Percentiles rank a stretch among this genome's conserved stretches.
phyloP scores from a whole-genome alignment of 2,888 invertebrate species.

The Eupithecia abbreviata region DNA sequence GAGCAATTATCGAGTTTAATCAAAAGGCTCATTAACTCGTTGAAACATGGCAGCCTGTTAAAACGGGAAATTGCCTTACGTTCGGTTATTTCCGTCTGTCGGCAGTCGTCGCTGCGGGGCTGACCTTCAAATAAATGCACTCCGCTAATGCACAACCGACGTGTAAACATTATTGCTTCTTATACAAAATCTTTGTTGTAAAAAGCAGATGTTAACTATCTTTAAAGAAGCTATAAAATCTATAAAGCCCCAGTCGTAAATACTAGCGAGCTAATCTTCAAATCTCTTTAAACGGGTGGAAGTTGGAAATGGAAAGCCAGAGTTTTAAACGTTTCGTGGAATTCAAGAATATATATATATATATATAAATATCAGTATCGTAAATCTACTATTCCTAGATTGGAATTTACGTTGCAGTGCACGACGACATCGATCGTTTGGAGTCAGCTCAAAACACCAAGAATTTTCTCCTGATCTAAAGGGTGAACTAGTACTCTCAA shows the following conservation, averaged over 20 bases:
- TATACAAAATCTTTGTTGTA: slow-evolving; percentile 21
- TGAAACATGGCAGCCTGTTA: slow-evolving; percentile 33
- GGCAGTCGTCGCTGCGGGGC: slow-evolving; percentile 51
- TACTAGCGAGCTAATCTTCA: not conserved
- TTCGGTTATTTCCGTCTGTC: slow-evolving; percentile 73
- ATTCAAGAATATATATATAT: not conserved
- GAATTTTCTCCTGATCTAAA: too few relatives aligned
- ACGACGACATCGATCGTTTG: not conserved
- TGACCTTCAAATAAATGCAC: slow-evolving; percentile 69
- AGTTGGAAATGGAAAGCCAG: not conserved
- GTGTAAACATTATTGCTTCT: slow-evolving; percentile 24
- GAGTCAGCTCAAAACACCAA: not conserved
- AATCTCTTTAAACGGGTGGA: not conserved
- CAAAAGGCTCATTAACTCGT: slow-evolving; percentile 33
- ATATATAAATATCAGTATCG: not conserved
- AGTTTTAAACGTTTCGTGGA: not conserved
- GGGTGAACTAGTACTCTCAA: slow-evolving; percentile 21
- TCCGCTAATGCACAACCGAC: slow-evolving; percentile 48
- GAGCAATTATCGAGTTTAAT: slow-evolving; percentile 25
- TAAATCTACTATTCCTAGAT: not conserved
- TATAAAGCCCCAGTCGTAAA: slow-evolving; percentile 29
- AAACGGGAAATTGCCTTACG: slow-evolving; percentile 73
- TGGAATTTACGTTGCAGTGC: not conserved
- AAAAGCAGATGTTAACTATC: slow-evolving; percentile 2
- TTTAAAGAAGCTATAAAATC: slow-evolving; percentile 29